Evolutionary conservation across 35 echinoderm and acorn worm genomes (phyloP).

Genomic region (Amphiura filiformis): DNA sequence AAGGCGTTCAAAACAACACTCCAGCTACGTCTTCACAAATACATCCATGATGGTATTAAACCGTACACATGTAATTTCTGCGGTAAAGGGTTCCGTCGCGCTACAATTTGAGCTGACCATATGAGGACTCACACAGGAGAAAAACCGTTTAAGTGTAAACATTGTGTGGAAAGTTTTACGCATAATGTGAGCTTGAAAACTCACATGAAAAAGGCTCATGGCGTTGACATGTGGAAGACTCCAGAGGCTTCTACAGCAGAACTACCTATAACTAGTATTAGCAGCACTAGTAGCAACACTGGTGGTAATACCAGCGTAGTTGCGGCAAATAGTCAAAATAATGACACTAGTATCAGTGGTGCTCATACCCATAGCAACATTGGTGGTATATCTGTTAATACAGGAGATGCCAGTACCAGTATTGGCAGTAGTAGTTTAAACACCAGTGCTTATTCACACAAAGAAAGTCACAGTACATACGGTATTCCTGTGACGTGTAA

Average conservation of each 20-base stretch:
- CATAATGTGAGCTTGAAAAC: not conserved
- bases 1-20: not conserved
- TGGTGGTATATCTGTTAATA: no score
- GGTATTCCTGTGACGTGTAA: no score
- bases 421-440: no score
- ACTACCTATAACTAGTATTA: no score
- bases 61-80: constrained; percentile 3
- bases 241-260: not conserved
- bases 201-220: not conserved
- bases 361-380: no score
- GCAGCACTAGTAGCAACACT: no score
- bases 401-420: no score
- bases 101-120: not conserved
- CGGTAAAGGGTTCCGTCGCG: not conserved
- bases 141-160: not conserved
- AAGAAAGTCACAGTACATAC: no score
- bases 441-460: no score
- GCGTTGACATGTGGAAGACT: constrained; percentile 4
- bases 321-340: no score
- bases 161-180: not conserved
- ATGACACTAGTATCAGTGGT: no score
- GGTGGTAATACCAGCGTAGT: no score
- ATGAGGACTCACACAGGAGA: not conserved
- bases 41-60: not conserved
- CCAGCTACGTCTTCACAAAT: not conserved